Percentiles rank a stretch among this genome's conserved stretches.
Conservation (phyloP, 2,797 vertebrate species). For the Molossus molossus region DNA sequence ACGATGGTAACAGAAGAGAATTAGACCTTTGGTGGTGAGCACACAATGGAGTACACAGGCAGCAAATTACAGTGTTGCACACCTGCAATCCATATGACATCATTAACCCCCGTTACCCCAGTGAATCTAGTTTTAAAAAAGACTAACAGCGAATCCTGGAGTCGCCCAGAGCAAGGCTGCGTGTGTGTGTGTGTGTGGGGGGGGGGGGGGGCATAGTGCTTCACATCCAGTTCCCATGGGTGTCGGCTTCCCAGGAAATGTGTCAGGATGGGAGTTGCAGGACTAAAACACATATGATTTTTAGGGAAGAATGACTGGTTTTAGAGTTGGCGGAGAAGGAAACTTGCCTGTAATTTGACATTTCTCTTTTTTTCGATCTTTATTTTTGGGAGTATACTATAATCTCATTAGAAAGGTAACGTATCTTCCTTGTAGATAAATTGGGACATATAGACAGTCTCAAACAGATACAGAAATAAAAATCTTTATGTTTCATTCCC, state of each 20-base stretch:
- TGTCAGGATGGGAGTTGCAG: not conserved
- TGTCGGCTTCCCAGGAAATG: not conserved
- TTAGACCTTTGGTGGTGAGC: not conserved
- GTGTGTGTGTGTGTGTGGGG: not conserved
- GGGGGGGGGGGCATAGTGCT: not conserved
- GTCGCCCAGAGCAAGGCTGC: not conserved
- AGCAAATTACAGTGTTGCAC: not conserved
- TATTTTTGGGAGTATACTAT: not conserved
- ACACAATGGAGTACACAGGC: not conserved
- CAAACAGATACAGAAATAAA: not conserved
- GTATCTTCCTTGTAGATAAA: not conserved
- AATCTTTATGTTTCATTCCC: not conserved
- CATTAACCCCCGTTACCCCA: not conserved
- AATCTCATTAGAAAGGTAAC: not conserved
- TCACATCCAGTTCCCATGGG: not conserved
- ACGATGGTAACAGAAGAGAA: not conserved
- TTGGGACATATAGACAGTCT: not conserved
- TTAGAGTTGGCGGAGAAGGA: not conserved
- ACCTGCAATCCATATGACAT: not conserved
- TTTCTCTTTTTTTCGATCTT: not conserved
- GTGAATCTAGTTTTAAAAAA: not conserved
- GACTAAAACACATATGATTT: not conserved
- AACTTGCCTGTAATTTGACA: slow-evolving; percentile 8
- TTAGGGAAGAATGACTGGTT: not conserved
- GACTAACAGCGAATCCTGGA: not conserved